Evolutionary conservation across 2,888 invertebrate species (phyloP), one percentile per base, ranked within the genome.

Genomic region (Pseudoips prasinana): DNA sequence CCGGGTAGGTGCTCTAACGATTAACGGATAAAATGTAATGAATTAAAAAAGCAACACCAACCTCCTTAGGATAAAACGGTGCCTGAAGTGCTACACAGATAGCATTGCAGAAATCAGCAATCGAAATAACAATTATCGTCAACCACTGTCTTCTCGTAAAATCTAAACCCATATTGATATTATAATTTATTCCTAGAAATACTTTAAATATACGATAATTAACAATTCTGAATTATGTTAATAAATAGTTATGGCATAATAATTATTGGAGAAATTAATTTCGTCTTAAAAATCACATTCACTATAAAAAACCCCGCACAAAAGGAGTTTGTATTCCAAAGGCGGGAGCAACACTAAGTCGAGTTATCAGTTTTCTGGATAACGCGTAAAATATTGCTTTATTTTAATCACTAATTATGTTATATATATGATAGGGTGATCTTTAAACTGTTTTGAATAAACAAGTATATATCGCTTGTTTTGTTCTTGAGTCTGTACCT

Each of bases 41-140:
- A n/a, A n/a, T n/a, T n/a, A n/a, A n/a, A n/a, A n/a, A n/a, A n/a
- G n/a, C n/a, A 23, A 19, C 40, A 68, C 91, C 87, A 80, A 95
- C 95, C 92, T 95, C 95, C 64, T 91, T 90, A 0, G 96, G 96
- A 72, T 95, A 96, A 75, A 96, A 96, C 0, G 96, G 95, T 1
- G 96, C 95, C 67, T 96, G 95, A 1, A 96, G 77, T 0, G 95
- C 95, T 1, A 96, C 94, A 74, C 95, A 95, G 45, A 95, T 92
- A 1, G 95, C 95, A 70, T 95, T 94, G 61, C 94, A 94, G 76
- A 96, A 95, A 78, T 96, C 95, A 8, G 94, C 94, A 45, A 95
- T 91, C 14, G 94, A 93, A 68, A 96, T 94, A 27, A 94, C 93
- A 22, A 94, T 85, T 25, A 95, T 88, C 1, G 94, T 95, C 56